Percentiles rank a stretch among this genome's conserved stretches.
Conservation (phyloP, 1,140 invertebrate species). For the Coelopa frigida region DNA sequence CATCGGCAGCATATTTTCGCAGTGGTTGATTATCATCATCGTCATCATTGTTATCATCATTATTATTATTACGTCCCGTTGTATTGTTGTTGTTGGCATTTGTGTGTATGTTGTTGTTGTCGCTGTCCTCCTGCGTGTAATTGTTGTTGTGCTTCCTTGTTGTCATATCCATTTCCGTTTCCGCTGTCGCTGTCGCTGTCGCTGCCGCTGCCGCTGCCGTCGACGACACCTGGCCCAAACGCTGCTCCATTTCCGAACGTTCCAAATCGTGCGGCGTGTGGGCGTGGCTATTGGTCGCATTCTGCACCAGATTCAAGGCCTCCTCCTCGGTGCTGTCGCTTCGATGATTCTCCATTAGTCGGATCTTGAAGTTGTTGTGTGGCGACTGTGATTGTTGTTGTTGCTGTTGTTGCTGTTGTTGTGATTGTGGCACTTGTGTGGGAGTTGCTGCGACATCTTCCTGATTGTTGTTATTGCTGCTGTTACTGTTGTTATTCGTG, state of each 20-base stretch:
- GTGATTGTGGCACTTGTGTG: constrained; percentile 30
- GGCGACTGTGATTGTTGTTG: constrained; percentile 9
- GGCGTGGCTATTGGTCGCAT: background rate
- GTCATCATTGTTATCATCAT: background rate
- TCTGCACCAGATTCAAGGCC: constrained; percentile 37
- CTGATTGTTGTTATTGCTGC: constrained; percentile 18
- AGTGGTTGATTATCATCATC: background rate
- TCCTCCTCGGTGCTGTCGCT: constrained; percentile 33
- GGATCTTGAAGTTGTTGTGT: constrained; percentile 31
- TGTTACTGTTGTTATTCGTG: constrained; percentile 11
- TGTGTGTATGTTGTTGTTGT: constrained; percentile 5
- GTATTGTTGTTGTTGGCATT: constrained; percentile 4
- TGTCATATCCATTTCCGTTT: background rate
- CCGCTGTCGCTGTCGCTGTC: constrained; percentile 8
- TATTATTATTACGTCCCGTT: background rate
- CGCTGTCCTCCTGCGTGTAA: constrained; percentile 11
- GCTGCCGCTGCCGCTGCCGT: background rate
- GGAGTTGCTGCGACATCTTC: constrained; percentile 23
- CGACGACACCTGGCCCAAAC: background rate
- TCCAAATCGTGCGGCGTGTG: constrained; percentile 5
- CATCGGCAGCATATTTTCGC: constrained; percentile 16
- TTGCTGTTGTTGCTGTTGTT: constrained; percentile 19
- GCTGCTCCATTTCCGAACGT: background rate
- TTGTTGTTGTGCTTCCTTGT: constrained; percentile 7
- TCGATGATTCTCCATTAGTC: constrained; percentile 35